These are phyloP conservation scores for Phalera bucephala DNA, from an alignment of 2,888 invertebrate genomes.

Conservation along the genomic window DNA sequence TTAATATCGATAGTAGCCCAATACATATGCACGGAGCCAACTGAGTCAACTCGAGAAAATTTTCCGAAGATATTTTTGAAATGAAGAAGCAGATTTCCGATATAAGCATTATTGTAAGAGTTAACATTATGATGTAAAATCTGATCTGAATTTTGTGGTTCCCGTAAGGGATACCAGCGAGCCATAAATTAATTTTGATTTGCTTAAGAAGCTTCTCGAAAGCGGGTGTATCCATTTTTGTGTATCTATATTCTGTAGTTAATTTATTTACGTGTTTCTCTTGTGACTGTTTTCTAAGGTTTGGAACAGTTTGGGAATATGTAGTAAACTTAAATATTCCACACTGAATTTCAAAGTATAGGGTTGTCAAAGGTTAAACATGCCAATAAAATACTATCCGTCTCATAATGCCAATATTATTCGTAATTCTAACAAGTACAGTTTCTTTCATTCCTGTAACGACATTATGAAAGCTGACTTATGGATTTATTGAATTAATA, in stretches of 20 bases:
- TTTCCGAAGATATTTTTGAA: conserved; percentile 51
- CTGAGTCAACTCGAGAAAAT: conserved; percentile 56
- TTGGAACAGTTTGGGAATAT: no score
- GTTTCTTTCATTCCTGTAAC: no score
- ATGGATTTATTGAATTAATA: no score
- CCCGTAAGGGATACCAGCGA: conserved; percentile 49
- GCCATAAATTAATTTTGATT: conserved; percentile 51
- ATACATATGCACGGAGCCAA: conserved; percentile 53
- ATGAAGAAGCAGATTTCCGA: conserved; percentile 47
- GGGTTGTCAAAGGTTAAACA: no score
- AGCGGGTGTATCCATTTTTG: conserved; percentile 44
- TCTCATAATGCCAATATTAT: no score
- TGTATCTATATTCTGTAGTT: not conserved
- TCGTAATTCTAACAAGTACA: no score
- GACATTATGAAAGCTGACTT: no score
- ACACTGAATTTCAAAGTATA: no score
- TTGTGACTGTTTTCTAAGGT: no score
- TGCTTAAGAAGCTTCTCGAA: conserved; percentile 52
- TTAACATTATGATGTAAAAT: conserved; percentile 33
- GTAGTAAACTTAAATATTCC: no score
- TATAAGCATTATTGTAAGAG: conserved; percentile 33
- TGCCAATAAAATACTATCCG: no score
- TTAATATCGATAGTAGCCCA: conserved; percentile 47
- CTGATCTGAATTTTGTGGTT: conserved; percentile 33
- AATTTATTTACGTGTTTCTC: no score